A percentile compares a stretch with the other conserved stretches of the same genome.
phyloP scores from a whole-genome alignment of 2,113 vertebrate species.

The Pongo abelii region DNA sequence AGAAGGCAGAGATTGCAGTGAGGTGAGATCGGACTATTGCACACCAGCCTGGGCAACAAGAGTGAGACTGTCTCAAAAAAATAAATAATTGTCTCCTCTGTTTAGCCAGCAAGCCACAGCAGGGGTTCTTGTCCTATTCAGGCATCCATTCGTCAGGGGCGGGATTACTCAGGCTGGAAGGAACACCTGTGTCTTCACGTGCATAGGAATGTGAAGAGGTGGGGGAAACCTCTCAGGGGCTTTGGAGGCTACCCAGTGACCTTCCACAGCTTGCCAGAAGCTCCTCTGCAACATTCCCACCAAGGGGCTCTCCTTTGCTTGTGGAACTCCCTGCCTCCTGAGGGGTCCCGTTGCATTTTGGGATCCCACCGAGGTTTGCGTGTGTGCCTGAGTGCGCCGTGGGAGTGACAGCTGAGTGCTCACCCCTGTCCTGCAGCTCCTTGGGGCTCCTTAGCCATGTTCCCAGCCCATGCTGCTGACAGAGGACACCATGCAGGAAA shows the following conservation, averaged over 20 bases:
- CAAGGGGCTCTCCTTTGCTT: neutral
- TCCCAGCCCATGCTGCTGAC: neutral
- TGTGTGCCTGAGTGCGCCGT: neutral
- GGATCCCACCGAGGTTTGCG: neutral
- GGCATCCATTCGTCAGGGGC: neutral
- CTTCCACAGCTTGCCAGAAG: neutral
- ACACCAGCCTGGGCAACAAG: too few species aligned
- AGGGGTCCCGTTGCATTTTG: neutral
- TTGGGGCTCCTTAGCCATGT: fast-evolving
- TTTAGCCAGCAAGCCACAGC: neutral
- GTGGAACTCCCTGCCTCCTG: neutral
- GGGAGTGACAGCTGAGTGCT: neutral
- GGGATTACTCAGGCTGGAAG: neutral
- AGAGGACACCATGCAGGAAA: neutral
- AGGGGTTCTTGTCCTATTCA: neutral
- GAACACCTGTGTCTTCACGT: neutral
- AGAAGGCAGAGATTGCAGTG: too few species aligned
- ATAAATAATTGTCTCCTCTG: neutral
- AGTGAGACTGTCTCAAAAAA: too few species aligned
- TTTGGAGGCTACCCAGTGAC: neutral
- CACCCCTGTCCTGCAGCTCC: neutral
- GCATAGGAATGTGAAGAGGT: neutral
- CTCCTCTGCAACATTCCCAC: neutral
- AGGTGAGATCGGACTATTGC: too few species aligned
- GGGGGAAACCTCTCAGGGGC: neutral